phyloP scores from a whole-genome alignment of 2,113 vertebrate species.

The Puffinus mauretanicus region DNA sequence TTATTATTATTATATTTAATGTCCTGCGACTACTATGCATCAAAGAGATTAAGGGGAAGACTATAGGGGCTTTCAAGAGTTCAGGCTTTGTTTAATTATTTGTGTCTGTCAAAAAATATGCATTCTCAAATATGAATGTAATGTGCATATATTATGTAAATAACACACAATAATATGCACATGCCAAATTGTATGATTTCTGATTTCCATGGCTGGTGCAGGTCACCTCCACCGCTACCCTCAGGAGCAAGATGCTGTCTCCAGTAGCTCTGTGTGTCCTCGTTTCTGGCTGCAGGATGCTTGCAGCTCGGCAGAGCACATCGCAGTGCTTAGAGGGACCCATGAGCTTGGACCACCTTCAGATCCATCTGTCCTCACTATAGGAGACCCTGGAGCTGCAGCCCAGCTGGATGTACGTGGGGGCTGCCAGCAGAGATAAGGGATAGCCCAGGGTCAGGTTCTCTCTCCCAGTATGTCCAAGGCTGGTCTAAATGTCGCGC shows the following conservation, averaged over 20 bases:
- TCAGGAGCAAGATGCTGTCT: not conserved
- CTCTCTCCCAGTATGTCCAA: not conserved
- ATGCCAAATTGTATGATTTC: not conserved
- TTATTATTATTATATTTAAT: not conserved
- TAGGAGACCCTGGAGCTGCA: not conserved
- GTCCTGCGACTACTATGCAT: not conserved
- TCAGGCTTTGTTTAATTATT: not conserved
- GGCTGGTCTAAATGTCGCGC: not conserved
- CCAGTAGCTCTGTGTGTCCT: not conserved
- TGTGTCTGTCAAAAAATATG: not conserved
- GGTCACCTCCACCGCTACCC: not conserved
- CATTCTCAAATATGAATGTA: not conserved
- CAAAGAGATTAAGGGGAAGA: not conserved
- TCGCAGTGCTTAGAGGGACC: not conserved
- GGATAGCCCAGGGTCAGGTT: not conserved
- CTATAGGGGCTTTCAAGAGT: not conserved
- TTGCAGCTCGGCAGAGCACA: not conserved
- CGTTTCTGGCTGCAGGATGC: not conserved
- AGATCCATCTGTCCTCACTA: not conserved
- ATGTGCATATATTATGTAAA: not conserved
- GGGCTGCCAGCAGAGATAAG: not conserved
- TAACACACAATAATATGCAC: not conserved
- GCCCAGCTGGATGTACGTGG: accelerated
- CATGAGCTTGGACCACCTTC: not conserved
- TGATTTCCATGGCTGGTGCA: not conserved